Evolutionary conservation across 2,888 invertebrate genomes (phyloP), one percentile per base, ranked within the genome.

Genomic region (Fragum fragum): DNA sequence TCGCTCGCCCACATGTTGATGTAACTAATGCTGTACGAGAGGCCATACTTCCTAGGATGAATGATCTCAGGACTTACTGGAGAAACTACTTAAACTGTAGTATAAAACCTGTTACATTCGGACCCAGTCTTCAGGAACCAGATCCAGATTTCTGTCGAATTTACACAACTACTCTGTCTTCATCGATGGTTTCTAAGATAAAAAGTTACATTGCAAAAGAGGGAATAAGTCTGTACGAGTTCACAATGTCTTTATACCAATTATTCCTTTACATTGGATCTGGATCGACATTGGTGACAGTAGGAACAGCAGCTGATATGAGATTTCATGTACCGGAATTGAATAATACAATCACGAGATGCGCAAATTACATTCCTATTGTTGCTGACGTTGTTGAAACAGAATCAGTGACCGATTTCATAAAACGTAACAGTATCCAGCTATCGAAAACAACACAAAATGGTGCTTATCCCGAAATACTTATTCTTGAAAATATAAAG

Each of bases 201-300:
- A 53, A 26, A 28, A 28, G 3, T 0, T 70, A 70, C 21, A 32
- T 52, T n/a, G 47, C n/a, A 26, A 53, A 26, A 53, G 16, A n/a
- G 3, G 52, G 70, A 28, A 70, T 53, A 29, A 53, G 53, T n/a
- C n/a, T 70, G 53, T 70, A 52, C 26, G 29, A 70, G n/a, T 70
- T 70, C 29, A 23, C 53, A 7, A 53, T 52, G 29, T 70, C 70
- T 9, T 11, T 70, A 18, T 70, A 70, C 26, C 52, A 53, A 21
- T 18, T 53, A 5, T 70, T 18, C 28, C 70, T 70, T 9, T 47
- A 70, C 29, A 11, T 70, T 2, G 29, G 26, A 28, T 29, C 70
- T 16, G 29, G 28, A 14, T 23, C 23, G 9, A 21, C 21, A 29
- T n/a, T n/a, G n/a, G 21, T 70, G 11, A 26, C 70, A 18, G 9